Conservation (phyloP, 2,888 invertebrate species). For the Chloroclysta siterata region DNA sequence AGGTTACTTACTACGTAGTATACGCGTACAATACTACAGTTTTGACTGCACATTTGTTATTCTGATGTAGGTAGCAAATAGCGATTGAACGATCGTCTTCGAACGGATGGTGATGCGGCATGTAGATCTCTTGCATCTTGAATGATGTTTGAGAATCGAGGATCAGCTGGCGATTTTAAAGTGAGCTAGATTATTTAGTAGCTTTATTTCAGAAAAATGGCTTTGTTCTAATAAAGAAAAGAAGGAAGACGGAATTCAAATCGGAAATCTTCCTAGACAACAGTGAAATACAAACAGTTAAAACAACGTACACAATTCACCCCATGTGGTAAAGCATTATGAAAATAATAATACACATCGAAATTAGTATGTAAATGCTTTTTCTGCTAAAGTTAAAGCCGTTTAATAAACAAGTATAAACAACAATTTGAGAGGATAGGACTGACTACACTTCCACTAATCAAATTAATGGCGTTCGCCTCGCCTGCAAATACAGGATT, state of each 20-base stretch:
- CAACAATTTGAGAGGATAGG: neutral
- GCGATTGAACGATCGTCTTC: constrained; percentile 32
- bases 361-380: neutral
- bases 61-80: constrained; percentile 31
- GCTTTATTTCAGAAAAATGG: neutral
- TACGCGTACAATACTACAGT: constrained; percentile 50
- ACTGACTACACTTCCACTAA: constrained; percentile 7
- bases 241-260: neutral
- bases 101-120: constrained; percentile 28
- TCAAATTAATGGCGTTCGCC: constrained; percentile 19
- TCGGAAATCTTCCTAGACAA: neutral
- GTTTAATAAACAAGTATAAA: neutral
- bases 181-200: neutral
- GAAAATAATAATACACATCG: no score
- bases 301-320: no score
- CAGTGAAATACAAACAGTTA: no score
- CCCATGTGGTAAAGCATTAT: no score
- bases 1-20: constrained; percentile 54
- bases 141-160: constrained; percentile 15
- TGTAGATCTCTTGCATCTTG: constrained; percentile 25
- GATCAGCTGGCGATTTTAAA: constrained; percentile 9
- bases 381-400: neutral
- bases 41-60: constrained; percentile 41
- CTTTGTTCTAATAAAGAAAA: neutral
- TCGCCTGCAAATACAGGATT: constrained; percentile 24